phyloP scores from a whole-genome alignment of 1,140 invertebrate species.

The Coenobita brevimanus region DNA sequence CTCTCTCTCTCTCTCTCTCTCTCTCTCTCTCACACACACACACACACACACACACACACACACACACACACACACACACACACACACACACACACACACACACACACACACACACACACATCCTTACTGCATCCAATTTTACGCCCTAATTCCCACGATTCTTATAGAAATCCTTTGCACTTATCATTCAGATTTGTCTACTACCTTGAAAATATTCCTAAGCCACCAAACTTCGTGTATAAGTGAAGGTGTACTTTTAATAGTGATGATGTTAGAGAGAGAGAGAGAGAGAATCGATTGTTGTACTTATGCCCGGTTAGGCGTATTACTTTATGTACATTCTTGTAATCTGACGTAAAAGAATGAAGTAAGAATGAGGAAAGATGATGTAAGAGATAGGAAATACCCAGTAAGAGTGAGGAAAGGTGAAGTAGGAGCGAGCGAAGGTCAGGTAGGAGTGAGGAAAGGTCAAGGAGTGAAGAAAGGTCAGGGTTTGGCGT shows the following conservation, averaged over 20 bases:
- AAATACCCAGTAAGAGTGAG: neutral
- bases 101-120: slow-evolving; percentile 16
- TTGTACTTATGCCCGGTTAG: neutral
- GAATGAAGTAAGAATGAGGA: neutral
- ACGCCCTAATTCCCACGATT: no score
- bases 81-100: slow-evolving; percentile 27
- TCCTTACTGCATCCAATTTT: no score
- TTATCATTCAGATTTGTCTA: no score
- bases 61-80: slow-evolving; percentile 24
- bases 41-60: slow-evolving; percentile 8
- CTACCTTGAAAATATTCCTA: no score
- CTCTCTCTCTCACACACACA: neutral
- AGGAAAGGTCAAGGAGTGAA: neutral
- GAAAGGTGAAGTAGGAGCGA: neutral
- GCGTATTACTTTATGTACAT: neutral
- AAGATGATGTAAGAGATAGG: neutral
- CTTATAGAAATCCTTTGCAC: no score
- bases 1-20: neutral
- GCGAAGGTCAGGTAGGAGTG: neutral
- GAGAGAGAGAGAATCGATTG: neutral
- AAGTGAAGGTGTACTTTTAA: no score
- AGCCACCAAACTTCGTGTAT: no score
- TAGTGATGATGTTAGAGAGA: neutral
- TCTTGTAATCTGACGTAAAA: neutral
- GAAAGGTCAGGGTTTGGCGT: neutral